These are phyloP conservation scores for Drosophila suzukii DNA, from an alignment of 1,140 invertebrate species.

Conservation along the genomic window DNA sequence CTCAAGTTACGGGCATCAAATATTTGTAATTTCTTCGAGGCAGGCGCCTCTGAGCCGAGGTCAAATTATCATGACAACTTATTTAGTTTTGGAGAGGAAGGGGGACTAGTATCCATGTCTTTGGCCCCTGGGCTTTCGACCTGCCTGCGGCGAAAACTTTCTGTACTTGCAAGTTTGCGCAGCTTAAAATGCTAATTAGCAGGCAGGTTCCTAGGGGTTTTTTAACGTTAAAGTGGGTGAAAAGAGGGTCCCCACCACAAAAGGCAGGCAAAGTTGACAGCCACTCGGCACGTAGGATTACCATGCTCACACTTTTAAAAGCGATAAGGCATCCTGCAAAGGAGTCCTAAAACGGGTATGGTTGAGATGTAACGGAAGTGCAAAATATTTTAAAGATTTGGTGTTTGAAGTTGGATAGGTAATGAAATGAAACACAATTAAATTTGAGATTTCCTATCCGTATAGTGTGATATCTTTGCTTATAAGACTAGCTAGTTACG, in stretches of 20 bases:
- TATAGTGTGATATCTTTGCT: no score
- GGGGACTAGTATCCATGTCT: slow-evolving; percentile 31
- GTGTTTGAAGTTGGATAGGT: no score
- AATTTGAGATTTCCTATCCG: no score
- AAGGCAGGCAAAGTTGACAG: slow-evolving; percentile 26
- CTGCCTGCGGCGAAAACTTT: slow-evolving; percentile 31
- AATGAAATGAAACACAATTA: no score
- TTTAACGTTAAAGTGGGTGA: neutral
- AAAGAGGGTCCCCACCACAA: neutral
- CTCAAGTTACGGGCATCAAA: slow-evolving; percentile 73
- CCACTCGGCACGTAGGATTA: slow-evolving; percentile 50
- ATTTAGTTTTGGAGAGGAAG: slow-evolving; percentile 26
- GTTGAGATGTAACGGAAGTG: no score
- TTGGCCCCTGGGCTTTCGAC: slow-evolving; percentile 18
- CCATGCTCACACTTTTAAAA: slow-evolving; percentile 53
- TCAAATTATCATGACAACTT: slow-evolving; percentile 64
- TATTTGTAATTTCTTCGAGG: slow-evolving; percentile 31
- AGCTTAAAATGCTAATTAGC: slow-evolving; percentile 67
- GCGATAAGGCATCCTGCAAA: neutral
- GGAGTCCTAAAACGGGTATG: neutral
- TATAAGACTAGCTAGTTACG: no score
- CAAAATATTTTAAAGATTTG: no score
- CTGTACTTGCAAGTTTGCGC: slow-evolving; percentile 52
- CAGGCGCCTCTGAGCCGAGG: slow-evolving; percentile 23
- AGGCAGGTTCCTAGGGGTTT: neutral